Evolutionary conservation across 2,113 vertebrate species (phyloP), one percentile per base, ranked within the genome.

Genomic region (Engystomops pustulosus): DNA sequence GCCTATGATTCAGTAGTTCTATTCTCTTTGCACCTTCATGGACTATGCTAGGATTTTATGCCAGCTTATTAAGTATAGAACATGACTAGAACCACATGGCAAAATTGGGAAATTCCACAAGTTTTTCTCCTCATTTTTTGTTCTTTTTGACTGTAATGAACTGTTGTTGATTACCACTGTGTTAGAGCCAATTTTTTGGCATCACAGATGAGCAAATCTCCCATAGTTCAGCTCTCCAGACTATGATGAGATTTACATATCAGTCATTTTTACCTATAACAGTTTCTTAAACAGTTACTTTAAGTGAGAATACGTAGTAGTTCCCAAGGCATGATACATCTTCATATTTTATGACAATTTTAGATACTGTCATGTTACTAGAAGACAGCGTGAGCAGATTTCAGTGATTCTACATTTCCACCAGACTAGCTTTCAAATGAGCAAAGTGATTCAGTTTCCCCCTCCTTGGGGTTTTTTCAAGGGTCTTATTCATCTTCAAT

Each of bases 131-230:
- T 53, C 79, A 44, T 81, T 53, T 81, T 70, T 32, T 70, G 20
- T 69, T 81, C 44, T 65, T 32, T 81, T 68, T 81, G 25, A 68
- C 45, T 32, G 36, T 69, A 70, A 81, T 81, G 30, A 49, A 38
- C 25, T 68, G 62, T 23, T 18, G 23, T 20, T 47, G 45, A 36
- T 36, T 67, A 67, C 30, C 65, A 49, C 69, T 7, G 17, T 70
- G 9, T 25, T 36, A 7, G 53, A 36, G 30, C 60, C 60, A 32
- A 7, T 18, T 1, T n/a, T 65, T 79, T 79, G 15, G 17, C 30
- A 36, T 30, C 20, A 67, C 30, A 20, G 32, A 62, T 67, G 30
- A 67, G 7, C 0, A 17, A 67, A 67, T 67, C 17, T 36, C 30
- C 62, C 32, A 67, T 9, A 36, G 6, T 67, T 34, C 17, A 18